Percentiles rank a stretch among this genome's conserved stretches.
These are phyloP conservation scores for Theretra japonica DNA, from an alignment of 2,888 invertebrate genomes.

Conservation along the genomic window DNA sequence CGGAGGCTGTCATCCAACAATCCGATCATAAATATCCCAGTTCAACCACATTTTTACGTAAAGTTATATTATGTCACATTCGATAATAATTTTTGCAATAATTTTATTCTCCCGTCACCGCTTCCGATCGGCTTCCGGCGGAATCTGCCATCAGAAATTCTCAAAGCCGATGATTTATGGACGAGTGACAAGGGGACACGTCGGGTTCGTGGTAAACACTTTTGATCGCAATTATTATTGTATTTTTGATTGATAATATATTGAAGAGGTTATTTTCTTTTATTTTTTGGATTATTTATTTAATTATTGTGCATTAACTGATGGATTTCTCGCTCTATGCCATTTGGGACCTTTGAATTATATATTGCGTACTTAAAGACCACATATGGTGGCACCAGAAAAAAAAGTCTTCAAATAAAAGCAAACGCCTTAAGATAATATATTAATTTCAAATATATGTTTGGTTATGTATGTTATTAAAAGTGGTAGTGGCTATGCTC, in stretches of 20 bases:
- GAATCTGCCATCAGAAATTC: neutral
- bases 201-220: neutral
- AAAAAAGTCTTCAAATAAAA: too few relatives aligned
- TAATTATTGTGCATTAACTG: too few relatives aligned
- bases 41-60: neutral
- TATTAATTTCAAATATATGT: too few relatives aligned
- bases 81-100: neutral
- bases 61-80: too few relatives aligned
- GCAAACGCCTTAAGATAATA: too few relatives aligned
- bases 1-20: too few relatives aligned
- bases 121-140: neutral
- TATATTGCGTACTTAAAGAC: too few relatives aligned
- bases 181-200: neutral
- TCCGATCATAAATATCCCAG: neutral
- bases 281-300: neutral
- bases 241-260: neutral
- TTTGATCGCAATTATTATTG: neutral
- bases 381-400: too few relatives aligned
- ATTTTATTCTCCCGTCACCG: constrained; percentile 1
- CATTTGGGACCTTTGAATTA: too few relatives aligned
- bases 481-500: too few relatives aligned
- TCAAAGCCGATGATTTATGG: constrained; percentile 16
- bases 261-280: neutral
- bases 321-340: too few relatives aligned
- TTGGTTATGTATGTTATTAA: too few relatives aligned